Evolutionary conservation across 2,888 invertebrate genomes (phyloP).

Genomic region (Argyresthia albistria): DNA sequence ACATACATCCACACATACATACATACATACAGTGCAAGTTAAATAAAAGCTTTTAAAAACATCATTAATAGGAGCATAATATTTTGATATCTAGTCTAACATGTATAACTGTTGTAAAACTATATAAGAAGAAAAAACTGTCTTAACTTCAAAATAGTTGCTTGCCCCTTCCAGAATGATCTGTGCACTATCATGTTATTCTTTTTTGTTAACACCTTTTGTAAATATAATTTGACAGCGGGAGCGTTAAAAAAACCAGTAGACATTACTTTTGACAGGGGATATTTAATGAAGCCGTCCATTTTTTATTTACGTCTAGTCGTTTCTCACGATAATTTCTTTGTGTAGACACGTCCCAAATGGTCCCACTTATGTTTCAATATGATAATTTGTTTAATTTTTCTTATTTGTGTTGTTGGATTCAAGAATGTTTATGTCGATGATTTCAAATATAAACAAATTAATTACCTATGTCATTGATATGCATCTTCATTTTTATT

Average conservation of each 20-base stretch:
- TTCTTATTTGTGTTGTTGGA: conserved; percentile 4
- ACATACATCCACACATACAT: too few relatives aligned
- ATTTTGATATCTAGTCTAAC: too few relatives aligned
- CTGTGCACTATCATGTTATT: conserved; percentile 22
- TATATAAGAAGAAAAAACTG: too few relatives aligned
- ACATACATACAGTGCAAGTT: too few relatives aligned
- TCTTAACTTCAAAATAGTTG: conserved; percentile 29
- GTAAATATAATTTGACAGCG: conserved; percentile 69
- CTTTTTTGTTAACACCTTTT: conserved; percentile 71
- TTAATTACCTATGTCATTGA: not conserved
- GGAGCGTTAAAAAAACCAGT: conserved; percentile 64
- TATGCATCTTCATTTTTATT: not conserved
- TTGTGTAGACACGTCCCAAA: conserved; percentile 61
- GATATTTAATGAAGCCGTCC: conserved; percentile 69
- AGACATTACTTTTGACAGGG: conserved; percentile 69
- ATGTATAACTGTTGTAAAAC: too few relatives aligned
- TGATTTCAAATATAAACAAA: too few relatives aligned
- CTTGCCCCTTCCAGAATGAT: conserved; percentile 36
- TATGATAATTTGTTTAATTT: conserved; percentile 55
- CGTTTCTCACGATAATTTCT: conserved; percentile 55
- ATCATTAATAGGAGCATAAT: too few relatives aligned
- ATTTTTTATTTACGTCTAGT: conserved; percentile 25
- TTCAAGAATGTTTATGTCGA: not conserved
- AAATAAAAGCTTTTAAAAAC: too few relatives aligned
- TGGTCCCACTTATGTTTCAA: conserved; percentile 63